Percentiles rank a stretch among this genome's conserved stretches.
Evolutionary conservation across 2,113 vertebrate species (phyloP).

Genomic region (Toxotes jaculatrix): DNA sequence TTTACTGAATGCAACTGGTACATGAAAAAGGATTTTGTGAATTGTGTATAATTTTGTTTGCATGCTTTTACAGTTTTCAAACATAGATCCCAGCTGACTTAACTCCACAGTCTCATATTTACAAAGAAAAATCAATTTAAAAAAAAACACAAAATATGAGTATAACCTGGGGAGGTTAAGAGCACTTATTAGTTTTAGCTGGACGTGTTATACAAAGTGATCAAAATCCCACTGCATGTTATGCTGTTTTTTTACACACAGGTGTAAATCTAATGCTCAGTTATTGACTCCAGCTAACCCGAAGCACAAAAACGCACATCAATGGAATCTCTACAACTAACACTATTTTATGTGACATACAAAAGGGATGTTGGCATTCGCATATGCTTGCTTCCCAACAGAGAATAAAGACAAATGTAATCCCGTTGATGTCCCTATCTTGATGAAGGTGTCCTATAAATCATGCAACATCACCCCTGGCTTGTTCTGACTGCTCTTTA

Average conservation of each 20-base stretch:
- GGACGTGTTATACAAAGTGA: background rate
- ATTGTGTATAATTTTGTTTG: background rate
- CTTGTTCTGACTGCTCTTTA: slow-evolving; percentile 64
- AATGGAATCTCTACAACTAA: background rate
- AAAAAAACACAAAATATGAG: background rate
- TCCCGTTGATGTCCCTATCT: slow-evolving; percentile 58
- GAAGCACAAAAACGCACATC: slow-evolving; percentile 3
- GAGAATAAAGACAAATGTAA: slow-evolving; percentile 64
- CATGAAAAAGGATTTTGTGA: background rate
- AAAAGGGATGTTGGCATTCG: slow-evolving; percentile 18
- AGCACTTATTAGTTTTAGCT: slow-evolving; percentile 2
- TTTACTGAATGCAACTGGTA: background rate
- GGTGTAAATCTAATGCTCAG: background rate
- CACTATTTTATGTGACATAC: background rate
- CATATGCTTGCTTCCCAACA: slow-evolving; percentile 36
- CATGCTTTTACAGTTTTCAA: background rate
- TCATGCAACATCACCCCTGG: slow-evolving; percentile 70
- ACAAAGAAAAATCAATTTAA: background rate
- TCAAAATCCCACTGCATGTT: background rate
- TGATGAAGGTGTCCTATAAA: slow-evolving; percentile 72
- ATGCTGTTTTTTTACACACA: background rate
- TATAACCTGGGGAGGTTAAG: background rate
- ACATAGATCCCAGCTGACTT: background rate
- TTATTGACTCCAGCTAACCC: slow-evolving; percentile 22
- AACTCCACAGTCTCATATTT: background rate